phyloP scores from a whole-genome alignment of 2,113 vertebrate genomes.

The Lepisosteus oculatus region DNA sequence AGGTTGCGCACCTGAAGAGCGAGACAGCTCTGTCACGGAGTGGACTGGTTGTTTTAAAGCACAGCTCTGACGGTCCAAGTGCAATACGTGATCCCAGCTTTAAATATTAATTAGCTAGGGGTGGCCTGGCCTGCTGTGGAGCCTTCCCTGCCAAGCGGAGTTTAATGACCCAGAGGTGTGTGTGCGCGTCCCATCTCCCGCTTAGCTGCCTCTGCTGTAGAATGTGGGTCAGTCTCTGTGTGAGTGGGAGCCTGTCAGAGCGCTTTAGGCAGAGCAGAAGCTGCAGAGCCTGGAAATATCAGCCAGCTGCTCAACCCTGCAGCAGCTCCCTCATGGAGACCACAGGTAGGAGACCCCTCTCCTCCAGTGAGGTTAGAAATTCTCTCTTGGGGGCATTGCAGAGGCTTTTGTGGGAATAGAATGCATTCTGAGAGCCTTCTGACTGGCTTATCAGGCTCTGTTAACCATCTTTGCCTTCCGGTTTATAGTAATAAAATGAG shows the following conservation, averaged over 20 bases:
- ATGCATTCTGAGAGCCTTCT: too few relatives aligned
- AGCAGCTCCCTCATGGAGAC: neutral
- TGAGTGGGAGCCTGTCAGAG: constrained; percentile 13
- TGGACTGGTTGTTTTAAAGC: too few relatives aligned
- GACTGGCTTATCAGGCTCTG: too few relatives aligned
- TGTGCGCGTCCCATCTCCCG: neutral
- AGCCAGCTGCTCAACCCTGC: neutral
- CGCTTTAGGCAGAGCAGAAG: neutral
- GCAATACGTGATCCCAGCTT: too few relatives aligned
- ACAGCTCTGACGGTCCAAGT: neutral
- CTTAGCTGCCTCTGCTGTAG: constrained; percentile 14
- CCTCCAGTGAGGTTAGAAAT: too few relatives aligned
- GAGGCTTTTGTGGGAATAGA: neutral
- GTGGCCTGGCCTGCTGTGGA: too few relatives aligned
- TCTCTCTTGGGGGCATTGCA: neutral
- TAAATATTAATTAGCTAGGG: too few relatives aligned
- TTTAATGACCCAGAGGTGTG: neutral
- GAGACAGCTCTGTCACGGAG: too few relatives aligned
- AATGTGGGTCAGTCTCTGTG: constrained; percentile 24
- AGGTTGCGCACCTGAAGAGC: too few relatives aligned
- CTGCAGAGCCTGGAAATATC: neutral
- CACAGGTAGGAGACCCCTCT: neutral
- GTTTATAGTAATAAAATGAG: too few relatives aligned
- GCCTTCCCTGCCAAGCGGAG: too few relatives aligned
- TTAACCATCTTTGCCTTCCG: too few relatives aligned